Evolutionary conservation across 2,113 vertebrate genomes (phyloP).

Genomic region (Grammomys surdaster): DNA sequence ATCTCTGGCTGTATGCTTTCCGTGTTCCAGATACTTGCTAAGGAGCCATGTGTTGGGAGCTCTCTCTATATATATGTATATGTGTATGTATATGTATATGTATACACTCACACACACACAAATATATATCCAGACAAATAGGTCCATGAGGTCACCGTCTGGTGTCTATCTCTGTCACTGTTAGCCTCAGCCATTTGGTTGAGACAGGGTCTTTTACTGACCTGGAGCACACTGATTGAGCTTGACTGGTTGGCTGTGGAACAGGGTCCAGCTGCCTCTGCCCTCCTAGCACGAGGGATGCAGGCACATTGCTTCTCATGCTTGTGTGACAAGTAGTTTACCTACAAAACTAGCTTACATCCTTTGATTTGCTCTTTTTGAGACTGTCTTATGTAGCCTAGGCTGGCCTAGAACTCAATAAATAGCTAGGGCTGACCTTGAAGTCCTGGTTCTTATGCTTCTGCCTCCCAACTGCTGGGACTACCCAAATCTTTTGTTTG

Average conservation of each 20-base stretch:
- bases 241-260: not conserved
- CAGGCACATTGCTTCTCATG: not conserved
- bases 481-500: not conserved
- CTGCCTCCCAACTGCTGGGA: not conserved
- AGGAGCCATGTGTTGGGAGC: not conserved
- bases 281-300: not conserved
- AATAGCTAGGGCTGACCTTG: not conserved
- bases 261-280: not conserved
- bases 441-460: no score
- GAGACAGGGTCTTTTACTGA: not conserved
- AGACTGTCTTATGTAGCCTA: not conserved
- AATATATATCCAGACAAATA: not conserved
- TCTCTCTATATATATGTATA: not conserved
- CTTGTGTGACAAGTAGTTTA: not conserved
- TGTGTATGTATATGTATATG: not conserved
- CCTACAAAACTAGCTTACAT: not conserved
- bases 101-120: not conserved
- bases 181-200: not conserved
- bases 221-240: not conserved
- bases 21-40: not conserved
- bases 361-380: not conserved
- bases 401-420: not conserved
- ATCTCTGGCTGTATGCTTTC: not conserved
- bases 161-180: not conserved
- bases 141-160: not conserved